Evolutionary conservation across 2,797 vertebrate genomes (phyloP).

Genomic region (Gymnoscopelus braueri): DNA sequence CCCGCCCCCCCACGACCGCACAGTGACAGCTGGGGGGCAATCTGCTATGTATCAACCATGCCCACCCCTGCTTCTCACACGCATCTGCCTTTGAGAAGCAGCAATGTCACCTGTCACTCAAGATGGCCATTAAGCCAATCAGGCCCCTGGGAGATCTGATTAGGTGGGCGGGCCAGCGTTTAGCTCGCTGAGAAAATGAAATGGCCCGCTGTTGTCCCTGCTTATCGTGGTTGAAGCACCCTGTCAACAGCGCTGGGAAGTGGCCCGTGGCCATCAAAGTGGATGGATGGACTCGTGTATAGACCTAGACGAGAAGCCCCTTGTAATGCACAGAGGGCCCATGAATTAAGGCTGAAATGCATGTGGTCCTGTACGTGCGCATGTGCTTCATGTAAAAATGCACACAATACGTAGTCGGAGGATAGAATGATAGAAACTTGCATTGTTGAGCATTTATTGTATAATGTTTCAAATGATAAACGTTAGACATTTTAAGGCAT

Average conservation of each 20-base stretch:
- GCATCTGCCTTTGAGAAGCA: constrained; percentile 57
- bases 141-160: constrained; percentile 60
- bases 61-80: constrained; percentile 41
- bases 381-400: neutral
- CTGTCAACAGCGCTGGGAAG: constrained; percentile 51
- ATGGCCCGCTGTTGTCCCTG: constrained; percentile 43
- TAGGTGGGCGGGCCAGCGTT: constrained; percentile 52
- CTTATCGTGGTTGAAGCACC: constrained; percentile 50
- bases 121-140: constrained; percentile 46
- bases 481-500: too few relatives aligned
- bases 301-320: constrained; percentile 8
- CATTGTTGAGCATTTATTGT: too few relatives aligned
- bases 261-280: constrained; percentile 36
- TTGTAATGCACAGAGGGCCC: constrained; percentile 2
- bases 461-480: too few relatives aligned
- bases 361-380: constrained; percentile 11
- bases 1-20: constrained; percentile 38
- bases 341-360: constrained; percentile 25
- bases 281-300: constrained; percentile 21
- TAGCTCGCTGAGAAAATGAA: constrained; percentile 60
- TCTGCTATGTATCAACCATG: constrained; percentile 47
- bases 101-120: constrained; percentile 77
- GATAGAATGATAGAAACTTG: constrained; percentile 22
- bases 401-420: constrained; percentile 9
- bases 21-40: constrained; percentile 49